Base-by-base conservation (phyloP, 2,888 invertebrate species). In the Cryptus viduatorius region DNA sequence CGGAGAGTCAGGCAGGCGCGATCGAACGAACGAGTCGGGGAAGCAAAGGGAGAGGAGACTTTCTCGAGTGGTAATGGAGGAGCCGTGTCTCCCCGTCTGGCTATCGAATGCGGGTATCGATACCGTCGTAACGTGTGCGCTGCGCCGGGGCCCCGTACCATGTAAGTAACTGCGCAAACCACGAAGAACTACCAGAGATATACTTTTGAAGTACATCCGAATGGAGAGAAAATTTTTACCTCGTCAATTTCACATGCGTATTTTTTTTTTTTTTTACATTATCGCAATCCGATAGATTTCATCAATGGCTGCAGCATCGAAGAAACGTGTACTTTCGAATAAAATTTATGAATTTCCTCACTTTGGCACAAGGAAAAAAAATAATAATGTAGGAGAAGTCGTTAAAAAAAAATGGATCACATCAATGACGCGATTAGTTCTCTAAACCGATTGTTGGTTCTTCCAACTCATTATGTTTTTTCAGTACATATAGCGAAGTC, bases 41-140 rank as follows among this genome's bases (percentile, higher is more conserved):
- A 65, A 46, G 65, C 50, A 53, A 67, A 80, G 61, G 37, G 53
- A 84, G 82, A 72, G 67, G 61, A 86, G 87, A 89, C 90, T 90
- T 91, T 89, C 88, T 87, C 87, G 86, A 87, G 88, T 87, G 91
- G 90, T 92, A 92, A 92, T 92, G 92, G 92, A 92, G 92, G 90
- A 92, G 90, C 90, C 91, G 79, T 92, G 92, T 92, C 91, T 87
- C 84, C 75, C 86, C 75, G 81, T 83, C 78, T 76, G 77, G 71
- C 88, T 90, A 91, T 92, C 91, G 89, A 89, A 88, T 86, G 85
- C 84, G 88, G 87, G 88, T 91, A 91, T 91, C 91, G 90, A 92
- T 91, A 89, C 83, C 85, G 87, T 84, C 77, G 77, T 59, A 80
- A 82, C 79, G 81, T 71, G 72, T 82, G 67, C 71, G 56, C 61